Evolutionary conservation across 2,797 vertebrate species (phyloP).

Genomic region (Graptemys geographica): DNA sequence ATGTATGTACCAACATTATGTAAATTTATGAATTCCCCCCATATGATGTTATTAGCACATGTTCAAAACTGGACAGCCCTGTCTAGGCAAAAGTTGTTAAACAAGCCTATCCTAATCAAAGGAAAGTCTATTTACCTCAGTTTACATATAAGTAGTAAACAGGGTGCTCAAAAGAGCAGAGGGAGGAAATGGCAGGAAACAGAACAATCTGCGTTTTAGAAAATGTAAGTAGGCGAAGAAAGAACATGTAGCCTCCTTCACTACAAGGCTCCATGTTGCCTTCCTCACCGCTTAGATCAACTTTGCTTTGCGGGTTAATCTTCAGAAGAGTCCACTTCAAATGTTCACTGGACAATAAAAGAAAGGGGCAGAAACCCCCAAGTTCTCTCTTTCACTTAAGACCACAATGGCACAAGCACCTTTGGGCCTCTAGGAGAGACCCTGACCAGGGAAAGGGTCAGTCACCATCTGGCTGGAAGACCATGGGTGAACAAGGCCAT

Average conservation of each 20-base stretch:
- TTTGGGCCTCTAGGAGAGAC: background rate
- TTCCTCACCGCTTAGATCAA: background rate
- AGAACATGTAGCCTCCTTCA: background rate
- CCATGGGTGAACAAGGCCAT: background rate
- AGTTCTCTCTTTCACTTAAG: background rate
- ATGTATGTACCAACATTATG: background rate
- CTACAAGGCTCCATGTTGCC: background rate
- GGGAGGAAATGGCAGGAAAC: background rate
- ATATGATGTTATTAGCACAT: background rate
- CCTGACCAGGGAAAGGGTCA: background rate
- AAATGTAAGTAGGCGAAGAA: background rate
- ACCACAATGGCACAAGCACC: background rate
- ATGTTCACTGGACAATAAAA: background rate
- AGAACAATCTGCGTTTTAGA: background rate
- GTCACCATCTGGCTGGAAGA: background rate
- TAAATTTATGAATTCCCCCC: background rate
- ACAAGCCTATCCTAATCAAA: background rate
- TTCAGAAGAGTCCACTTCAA: background rate
- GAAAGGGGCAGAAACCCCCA: background rate
- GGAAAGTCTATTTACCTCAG: background rate
- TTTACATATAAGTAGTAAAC: background rate
- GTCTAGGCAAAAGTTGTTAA: background rate
- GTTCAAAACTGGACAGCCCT: background rate
- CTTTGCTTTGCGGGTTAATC: background rate
- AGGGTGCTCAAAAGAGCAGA: background rate